A percentile compares a stretch with the other conserved stretches of the same genome.
phyloP scores from a whole-genome alignment of 1,140 invertebrate genomes.

The Kradibia gibbosae region DNA sequence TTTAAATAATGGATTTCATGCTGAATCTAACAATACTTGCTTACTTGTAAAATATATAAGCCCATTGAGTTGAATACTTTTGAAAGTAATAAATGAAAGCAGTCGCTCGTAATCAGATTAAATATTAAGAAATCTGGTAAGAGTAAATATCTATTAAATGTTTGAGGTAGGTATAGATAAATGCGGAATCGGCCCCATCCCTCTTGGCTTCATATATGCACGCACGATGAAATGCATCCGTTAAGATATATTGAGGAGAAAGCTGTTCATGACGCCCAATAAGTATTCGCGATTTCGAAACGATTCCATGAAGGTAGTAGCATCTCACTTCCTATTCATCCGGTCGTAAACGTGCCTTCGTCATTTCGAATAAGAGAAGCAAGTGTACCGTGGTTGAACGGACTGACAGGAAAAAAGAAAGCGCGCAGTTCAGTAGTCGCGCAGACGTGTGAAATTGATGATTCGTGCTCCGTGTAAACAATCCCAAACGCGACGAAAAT shows the following conservation, averaged over 20 bases:
- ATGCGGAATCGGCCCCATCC: no score
- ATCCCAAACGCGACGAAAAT: not conserved
- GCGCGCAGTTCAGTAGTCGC: not conserved
- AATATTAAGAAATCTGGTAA: no score
- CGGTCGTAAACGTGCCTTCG: not conserved
- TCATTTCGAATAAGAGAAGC: not conserved
- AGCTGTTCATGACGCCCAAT: not conserved
- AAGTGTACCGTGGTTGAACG: not conserved
- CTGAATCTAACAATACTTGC: no score
- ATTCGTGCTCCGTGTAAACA: not conserved
- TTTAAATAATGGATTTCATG: no score
- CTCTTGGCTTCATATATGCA: no score
- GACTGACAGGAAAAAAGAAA: not conserved
- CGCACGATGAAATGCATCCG: no score
- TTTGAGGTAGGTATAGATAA: no score
- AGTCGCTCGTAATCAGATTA: no score
- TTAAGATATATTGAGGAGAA: not conserved
- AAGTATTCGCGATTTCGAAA: not conserved
- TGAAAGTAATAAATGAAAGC: no score
- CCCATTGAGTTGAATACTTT: no score
- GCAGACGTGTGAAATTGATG: not conserved
- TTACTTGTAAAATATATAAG: no score
- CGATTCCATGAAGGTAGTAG: not conserved
- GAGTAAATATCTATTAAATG: no score
- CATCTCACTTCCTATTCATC: not conserved